Conservation (phyloP, 2,113 vertebrate species). For the Dipodomys ordii region DNA sequence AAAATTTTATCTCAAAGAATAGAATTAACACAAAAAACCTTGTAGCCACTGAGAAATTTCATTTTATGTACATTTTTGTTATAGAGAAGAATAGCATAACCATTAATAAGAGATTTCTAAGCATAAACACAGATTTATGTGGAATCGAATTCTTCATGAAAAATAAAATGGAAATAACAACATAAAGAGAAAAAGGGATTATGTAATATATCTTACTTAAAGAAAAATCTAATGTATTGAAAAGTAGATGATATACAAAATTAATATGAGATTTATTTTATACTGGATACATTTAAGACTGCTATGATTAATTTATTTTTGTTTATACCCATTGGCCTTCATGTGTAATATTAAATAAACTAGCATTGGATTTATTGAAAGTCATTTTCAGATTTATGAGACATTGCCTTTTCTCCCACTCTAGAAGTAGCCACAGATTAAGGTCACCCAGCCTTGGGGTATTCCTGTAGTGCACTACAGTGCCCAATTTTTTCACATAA, state of each 20-base stretch:
- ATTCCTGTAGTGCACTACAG: neutral
- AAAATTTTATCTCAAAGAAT: neutral
- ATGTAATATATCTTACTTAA: neutral
- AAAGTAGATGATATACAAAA: neutral
- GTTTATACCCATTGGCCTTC: neutral
- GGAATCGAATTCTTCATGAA: neutral
- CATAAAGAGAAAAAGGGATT: neutral
- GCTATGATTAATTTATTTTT: neutral
- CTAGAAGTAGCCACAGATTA: neutral
- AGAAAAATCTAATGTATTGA: neutral
- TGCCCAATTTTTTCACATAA: neutral
- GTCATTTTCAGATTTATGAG: neutral
- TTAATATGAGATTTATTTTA: slow-evolving; percentile 6
- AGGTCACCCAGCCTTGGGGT: neutral
- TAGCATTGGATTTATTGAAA: neutral
- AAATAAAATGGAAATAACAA: slow-evolving; percentile 5
- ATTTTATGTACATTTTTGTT: neutral
- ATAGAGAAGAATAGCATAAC: neutral
- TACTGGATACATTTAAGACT: neutral
- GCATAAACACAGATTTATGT: neutral
- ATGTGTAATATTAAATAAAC: neutral
- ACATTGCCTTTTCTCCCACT: neutral
- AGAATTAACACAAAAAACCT: neutral
- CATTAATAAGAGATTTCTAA: neutral
- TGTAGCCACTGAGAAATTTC: neutral